Percentiles rank a stretch among this genome's conserved stretches.
These are phyloP conservation scores for Drosophila quasianomalipes DNA, from an alignment of 2,888 invertebrate species.

Conservation along the genomic window DNA sequence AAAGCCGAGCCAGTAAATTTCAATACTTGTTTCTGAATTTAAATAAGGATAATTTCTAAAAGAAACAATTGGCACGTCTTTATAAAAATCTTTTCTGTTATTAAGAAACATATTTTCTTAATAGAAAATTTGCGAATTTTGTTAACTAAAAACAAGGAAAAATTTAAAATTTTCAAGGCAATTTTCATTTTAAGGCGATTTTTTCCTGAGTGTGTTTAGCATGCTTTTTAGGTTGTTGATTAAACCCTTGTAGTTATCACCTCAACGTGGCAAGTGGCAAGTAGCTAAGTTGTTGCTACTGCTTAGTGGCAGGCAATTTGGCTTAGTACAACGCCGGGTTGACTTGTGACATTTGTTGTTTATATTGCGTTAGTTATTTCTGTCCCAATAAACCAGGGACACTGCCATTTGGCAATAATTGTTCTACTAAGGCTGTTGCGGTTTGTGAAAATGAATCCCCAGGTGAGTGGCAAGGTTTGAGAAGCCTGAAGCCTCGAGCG, in stretches of 20 bases:
- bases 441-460: not conserved
- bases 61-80: not conserved
- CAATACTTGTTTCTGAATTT: not conserved
- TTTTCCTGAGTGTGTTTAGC: slow-evolving; percentile 12
- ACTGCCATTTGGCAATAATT: slow-evolving; percentile 9
- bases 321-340: not conserved
- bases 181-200: not conserved
- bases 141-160: not conserved
- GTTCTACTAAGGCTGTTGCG: not conserved
- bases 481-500: not conserved
- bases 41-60: not conserved
- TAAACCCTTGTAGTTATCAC: slow-evolving; percentile 17
- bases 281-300: not conserved
- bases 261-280: slow-evolving; percentile 3
- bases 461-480: not conserved
- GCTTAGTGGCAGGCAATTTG: slow-evolving; percentile 2
- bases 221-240: slow-evolving; percentile 23
- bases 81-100: not conserved
- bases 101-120: not conserved
- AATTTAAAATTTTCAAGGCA: not conserved
- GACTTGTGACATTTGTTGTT: slow-evolving; percentile 1
- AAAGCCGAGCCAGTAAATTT: not conserved
- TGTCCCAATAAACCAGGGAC: slow-evolving; percentile 19
- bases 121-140: not conserved
- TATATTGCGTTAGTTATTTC: slow-evolving; percentile 9